Percentiles rank a stretch among this genome's conserved stretches.
These are phyloP conservation scores for Pimpla rufipes DNA, from an alignment of 2,888 invertebrate species.

Conservation along the genomic window DNA sequence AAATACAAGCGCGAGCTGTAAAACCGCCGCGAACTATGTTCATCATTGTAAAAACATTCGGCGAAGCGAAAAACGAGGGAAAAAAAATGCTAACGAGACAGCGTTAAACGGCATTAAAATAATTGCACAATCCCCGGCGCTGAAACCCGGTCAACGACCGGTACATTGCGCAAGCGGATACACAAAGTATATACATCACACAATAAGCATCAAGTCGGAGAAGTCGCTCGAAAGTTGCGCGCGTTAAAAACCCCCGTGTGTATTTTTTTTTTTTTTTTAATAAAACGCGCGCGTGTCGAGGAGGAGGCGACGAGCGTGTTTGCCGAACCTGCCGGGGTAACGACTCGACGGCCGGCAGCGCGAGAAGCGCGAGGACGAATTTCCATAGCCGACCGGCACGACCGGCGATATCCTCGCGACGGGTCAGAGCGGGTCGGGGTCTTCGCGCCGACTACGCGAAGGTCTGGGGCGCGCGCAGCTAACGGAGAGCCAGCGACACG, in stretches of 20 bases:
- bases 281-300: conserved; percentile 56
- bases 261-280: not conserved
- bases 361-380: conserved; percentile 48
- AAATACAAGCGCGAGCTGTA: not conserved
- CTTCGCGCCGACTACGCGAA: conserved; percentile 52
- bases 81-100: not conserved
- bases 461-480: conserved; percentile 14
- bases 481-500: conserved; percentile 28
- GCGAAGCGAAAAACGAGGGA: not conserved
- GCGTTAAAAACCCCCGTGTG: conserved; percentile 29
- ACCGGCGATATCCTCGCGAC: conserved; percentile 39
- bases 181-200: conserved; percentile 46
- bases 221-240: conserved; percentile 54
- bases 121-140: not conserved
- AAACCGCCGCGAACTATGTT: no score
- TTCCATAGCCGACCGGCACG: conserved; percentile 67
- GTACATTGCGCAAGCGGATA: not conserved
- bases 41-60: no score
- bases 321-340: conserved; percentile 39
- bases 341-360: conserved; percentile 57
- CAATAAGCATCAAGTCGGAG: conserved; percentile 39
- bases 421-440: conserved; percentile 64
- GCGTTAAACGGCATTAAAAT: not conserved
- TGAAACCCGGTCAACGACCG: conserved; percentile 8
- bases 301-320: conserved; percentile 42